Conservation (phyloP, 2,888 invertebrate species). For the Serripes groenlandicus region DNA sequence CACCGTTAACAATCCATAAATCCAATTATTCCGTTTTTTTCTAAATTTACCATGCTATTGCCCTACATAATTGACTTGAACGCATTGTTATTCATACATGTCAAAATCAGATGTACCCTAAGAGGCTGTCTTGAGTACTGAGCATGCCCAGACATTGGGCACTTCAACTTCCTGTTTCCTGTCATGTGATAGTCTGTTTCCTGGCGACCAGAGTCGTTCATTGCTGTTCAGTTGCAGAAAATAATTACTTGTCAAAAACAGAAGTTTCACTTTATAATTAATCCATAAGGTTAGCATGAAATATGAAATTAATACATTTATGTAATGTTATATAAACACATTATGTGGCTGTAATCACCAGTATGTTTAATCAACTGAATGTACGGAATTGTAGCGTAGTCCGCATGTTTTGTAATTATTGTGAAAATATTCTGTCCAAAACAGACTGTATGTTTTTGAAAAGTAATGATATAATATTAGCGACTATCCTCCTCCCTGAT, state of each 20-base stretch:
- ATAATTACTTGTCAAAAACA: constrained; percentile 65
- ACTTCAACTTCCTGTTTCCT: constrained; percentile 60
- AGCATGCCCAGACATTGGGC: constrained; percentile 51
- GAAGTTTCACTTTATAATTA: constrained; percentile 42
- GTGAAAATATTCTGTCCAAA: too few species aligned
- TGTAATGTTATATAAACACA: constrained; percentile 12
- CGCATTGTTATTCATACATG: constrained; percentile 41
- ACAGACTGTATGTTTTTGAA: too few species aligned
- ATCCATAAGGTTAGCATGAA: constrained; percentile 1
- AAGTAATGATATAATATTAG: too few species aligned
- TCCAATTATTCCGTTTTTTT: constrained; percentile 28
- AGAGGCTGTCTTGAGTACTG: constrained; percentile 30
- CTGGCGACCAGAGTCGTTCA: constrained; percentile 40
- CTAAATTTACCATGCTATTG: constrained; percentile 23
- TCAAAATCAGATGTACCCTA: constrained; percentile 44
- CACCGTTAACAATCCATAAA: constrained; percentile 26
- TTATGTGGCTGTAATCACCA: too few species aligned
- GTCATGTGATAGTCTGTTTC: constrained; percentile 53
- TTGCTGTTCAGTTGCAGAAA: constrained; percentile 37
- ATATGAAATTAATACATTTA: constrained; percentile 18
- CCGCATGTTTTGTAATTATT: too few species aligned
- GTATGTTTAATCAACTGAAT: too few species aligned
- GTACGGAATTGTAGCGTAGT: too few species aligned
- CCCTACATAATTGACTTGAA: constrained; percentile 22
- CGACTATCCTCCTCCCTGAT: too few species aligned